phyloP scores from a whole-genome alignment of 2,888 invertebrate genomes.

The Sussaba pulchella region DNA sequence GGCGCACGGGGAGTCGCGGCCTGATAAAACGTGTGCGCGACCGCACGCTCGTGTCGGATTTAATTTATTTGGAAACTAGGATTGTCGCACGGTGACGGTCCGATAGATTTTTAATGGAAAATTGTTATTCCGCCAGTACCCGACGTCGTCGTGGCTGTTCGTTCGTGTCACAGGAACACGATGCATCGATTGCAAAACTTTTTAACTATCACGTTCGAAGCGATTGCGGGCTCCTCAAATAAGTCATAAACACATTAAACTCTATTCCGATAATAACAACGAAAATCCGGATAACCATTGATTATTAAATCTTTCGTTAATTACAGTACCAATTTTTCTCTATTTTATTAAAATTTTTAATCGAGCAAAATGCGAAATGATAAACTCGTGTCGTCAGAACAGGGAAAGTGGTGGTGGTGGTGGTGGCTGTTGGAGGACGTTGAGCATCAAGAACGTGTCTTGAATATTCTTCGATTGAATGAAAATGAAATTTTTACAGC shows the following conservation, averaged over 20 bases:
- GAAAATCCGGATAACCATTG: too few species aligned
- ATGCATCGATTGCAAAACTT: slow-evolving; percentile 37
- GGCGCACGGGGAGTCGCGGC: too few species aligned
- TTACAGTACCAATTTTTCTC: too few species aligned
- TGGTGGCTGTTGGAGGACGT: slow-evolving; percentile 25
- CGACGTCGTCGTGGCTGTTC: not conserved
- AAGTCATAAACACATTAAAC: too few species aligned
- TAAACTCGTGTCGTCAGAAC: slow-evolving; percentile 33
- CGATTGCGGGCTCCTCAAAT: too few species aligned
- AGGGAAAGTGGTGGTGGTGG: slow-evolving; percentile 67
- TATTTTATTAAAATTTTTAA: too few species aligned
- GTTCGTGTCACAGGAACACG: not conserved
- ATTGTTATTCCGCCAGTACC: slow-evolving; percentile 7
- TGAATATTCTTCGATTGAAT: slow-evolving; percentile 62
- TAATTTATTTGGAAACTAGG: not conserved
- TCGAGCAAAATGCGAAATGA: too few species aligned
- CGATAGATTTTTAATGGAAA: not conserved
- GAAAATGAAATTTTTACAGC: slow-evolving; percentile 61
- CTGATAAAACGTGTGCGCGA: not conserved
- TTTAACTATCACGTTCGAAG: slow-evolving; percentile 7
- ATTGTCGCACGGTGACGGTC: not conserved
- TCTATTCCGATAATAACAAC: too few species aligned
- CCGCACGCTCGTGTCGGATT: not conserved
- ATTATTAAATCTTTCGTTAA: too few species aligned
- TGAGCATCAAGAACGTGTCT: slow-evolving; percentile 57